Percentiles rank a stretch among this genome's conserved stretches.
Evolutionary conservation across 2,113 vertebrate species (phyloP).

Genomic region (Hypanus sabinus): DNA sequence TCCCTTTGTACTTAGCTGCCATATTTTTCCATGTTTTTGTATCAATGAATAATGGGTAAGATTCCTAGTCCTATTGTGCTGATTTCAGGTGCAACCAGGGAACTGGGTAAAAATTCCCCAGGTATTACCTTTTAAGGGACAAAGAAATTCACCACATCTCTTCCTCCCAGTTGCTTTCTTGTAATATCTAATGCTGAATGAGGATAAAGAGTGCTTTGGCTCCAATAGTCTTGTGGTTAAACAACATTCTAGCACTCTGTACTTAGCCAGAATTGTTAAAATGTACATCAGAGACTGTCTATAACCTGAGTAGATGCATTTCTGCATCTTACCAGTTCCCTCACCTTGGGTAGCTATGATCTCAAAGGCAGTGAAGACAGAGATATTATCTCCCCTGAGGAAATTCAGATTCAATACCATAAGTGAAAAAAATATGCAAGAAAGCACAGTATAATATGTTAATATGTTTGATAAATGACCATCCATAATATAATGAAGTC

Average conservation of each 20-base stretch:
- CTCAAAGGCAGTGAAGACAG: no score
- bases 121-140: neutral
- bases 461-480: no score
- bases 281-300: neutral
- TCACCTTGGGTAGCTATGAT: no score
- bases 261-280: neutral
- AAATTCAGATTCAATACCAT: no score
- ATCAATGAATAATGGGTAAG: neutral
- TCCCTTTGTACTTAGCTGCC: neutral
- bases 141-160: neutral
- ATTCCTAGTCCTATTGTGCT: neutral
- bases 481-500: no score
- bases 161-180: neutral
- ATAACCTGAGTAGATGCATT: neutral
- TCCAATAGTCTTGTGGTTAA: neutral
- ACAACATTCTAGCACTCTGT: neutral
- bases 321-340: no score
- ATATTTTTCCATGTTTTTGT: neutral
- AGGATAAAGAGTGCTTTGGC: neutral
- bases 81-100: neutral
- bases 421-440: no score
- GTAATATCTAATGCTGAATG: neutral
- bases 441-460: no score
- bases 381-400: no score
- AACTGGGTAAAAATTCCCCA: neutral